Base-by-base conservation (phyloP, 2,797 vertebrate genomes). In the Percopsis omiscomaycus region DNA sequence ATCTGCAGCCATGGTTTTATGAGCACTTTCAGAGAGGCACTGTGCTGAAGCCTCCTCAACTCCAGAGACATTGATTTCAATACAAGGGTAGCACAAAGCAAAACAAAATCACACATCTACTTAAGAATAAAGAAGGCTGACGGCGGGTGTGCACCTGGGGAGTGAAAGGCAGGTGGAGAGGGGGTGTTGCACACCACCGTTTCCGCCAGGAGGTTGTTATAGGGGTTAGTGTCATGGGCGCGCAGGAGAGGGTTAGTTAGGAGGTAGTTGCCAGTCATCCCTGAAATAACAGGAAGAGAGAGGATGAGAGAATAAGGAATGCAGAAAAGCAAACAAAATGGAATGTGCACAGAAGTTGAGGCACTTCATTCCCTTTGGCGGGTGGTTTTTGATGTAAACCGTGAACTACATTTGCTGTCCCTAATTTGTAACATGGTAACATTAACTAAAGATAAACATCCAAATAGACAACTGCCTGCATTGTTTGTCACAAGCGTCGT, bases 201-300 rank as follows among this genome's bases (percentile, higher is more conserved):
- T 93, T 99, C 97, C 86, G 97, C 97, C 88, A 99, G 95, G 89
- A 99, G 95, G 94, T 96, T 98, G 95, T 99, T 99, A 98, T 98
- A 99, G 87, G 97, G 97, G 93, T 98, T 99, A 98, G 96, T 98
- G 95, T 96, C 97, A 88, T 99, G 97, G 89, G 96, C 95, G 93
- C 97, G 95, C 87, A 98, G 97, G 90, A 99, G 96, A 93, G 97
- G 97, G 93, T 99, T 99, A 96, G 97, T 99, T 95, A 99, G 95
- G 92, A 99, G 96, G 94, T 98, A 99, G 96, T 98, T 99, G 92
- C 97, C 96, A 90, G 96, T 97, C 96, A 99, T 98, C 93, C 97
- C 97, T 99, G 95, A 78, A 88, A 90, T 93, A 95, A 94, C 86
- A 95, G 92, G 89, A 92, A 91, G 89, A 87, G 66, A 90, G 85